Evolutionary conservation across 1,140 invertebrate species (phyloP).

Genomic region (Lepidotrigona ventralis): DNA sequence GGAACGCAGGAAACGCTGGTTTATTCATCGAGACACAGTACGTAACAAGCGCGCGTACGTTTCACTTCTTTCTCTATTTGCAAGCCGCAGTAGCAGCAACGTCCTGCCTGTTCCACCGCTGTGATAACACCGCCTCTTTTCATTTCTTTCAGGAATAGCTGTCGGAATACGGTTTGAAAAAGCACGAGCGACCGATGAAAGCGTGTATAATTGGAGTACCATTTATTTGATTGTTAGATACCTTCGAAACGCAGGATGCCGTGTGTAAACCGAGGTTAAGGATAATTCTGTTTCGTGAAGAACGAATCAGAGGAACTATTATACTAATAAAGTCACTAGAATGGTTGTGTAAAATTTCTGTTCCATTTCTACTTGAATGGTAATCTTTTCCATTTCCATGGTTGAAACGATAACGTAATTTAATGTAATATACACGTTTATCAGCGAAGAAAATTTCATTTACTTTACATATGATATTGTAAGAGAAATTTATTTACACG

Average conservation of each 20-base stretch:
- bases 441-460: too few relatives aligned
- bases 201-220: neutral
- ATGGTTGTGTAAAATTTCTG: too few relatives aligned
- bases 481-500: too few relatives aligned
- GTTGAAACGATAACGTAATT: too few relatives aligned
- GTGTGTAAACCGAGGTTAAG: neutral
- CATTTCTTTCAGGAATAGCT: neutral
- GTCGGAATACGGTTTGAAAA: conserved; percentile 1
- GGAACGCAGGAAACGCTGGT: conserved; percentile 33
- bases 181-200: conserved; percentile 10
- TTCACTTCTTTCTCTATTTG: conserved; percentile 24
- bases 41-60: conserved; percentile 31
- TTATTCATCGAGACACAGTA: conserved; percentile 33
- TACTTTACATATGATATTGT: too few relatives aligned
- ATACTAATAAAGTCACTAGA: neutral
- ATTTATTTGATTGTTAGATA: neutral
- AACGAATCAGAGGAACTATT: neutral
- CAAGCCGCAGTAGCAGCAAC: neutral
- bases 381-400: too few relatives aligned
- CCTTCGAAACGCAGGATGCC: neutral
- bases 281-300: neutral
- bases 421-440: too few relatives aligned
- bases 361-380: too few relatives aligned
- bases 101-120: neutral
- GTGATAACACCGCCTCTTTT: neutral